phyloP scores from a whole-genome alignment of 2,888 invertebrate genomes.

The Synergus gifuensis region DNA sequence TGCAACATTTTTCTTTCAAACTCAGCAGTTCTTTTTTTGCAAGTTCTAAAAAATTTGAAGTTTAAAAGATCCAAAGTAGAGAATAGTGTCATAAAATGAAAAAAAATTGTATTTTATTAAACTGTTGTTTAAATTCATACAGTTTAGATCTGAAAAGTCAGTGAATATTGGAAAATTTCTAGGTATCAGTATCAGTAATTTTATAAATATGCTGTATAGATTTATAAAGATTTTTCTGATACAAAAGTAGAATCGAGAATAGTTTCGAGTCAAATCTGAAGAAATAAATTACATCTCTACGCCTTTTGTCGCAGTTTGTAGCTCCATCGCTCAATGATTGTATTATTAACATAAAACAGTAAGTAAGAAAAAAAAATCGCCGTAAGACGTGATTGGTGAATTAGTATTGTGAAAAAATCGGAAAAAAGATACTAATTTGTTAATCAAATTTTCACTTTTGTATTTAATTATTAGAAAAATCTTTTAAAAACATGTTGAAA shows the following conservation, averaged over 20 bases:
- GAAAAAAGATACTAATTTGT: not conserved
- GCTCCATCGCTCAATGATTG: conserved; percentile 48
- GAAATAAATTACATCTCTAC: not conserved
- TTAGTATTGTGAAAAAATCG: not conserved
- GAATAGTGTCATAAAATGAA: no score
- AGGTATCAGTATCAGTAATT: no score
- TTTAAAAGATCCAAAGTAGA: no score
- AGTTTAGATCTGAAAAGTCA: no score
- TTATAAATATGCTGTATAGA: no score
- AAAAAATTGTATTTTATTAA: no score
- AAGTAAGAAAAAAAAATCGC: conserved; percentile 24
- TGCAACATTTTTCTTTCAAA: no score
- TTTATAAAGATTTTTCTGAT: not conserved
- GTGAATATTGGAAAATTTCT: no score
- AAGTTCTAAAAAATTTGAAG: no score
- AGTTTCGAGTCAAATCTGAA: not conserved
- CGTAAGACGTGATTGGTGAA: conserved; percentile 30
- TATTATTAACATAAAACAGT: conserved; percentile 42
- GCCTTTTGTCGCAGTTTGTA: conserved; percentile 36
- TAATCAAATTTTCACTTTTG: conserved; percentile 29
- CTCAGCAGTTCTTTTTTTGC: no score
- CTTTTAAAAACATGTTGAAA: not conserved
- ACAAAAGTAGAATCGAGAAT: not conserved
- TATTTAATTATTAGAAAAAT: conserved; percentile 23
- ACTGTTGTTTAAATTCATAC: no score